Evolutionary conservation across 1,140 invertebrate species (phyloP).

Genomic region (Nylanderia fulva): DNA sequence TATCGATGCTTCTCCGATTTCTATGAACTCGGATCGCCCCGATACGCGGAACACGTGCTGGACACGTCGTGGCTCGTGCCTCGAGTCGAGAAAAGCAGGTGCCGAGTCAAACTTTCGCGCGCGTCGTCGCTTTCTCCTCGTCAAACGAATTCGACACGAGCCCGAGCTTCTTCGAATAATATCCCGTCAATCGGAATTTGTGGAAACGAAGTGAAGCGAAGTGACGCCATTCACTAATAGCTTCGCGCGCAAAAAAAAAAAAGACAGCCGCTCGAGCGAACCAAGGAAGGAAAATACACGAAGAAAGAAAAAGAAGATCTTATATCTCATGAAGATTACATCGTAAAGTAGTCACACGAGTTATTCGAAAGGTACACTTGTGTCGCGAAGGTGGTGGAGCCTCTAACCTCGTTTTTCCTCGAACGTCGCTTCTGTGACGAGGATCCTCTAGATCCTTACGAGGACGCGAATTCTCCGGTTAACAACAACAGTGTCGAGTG

Average conservation of each 20-base stretch:
- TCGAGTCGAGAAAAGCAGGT: conserved; percentile 8
- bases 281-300: not conserved
- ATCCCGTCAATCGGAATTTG: not conserved
- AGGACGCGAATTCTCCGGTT: not conserved
- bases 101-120: conserved; percentile 15
- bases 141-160: not conserved
- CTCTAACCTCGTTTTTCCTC: conserved; percentile 40
- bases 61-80: not conserved
- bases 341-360: conserved; percentile 44
- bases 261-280: too few relatives aligned
- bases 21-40: not conserved
- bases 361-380: conserved; percentile 68
- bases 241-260: too few relatives aligned
- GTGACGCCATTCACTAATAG: not conserved
- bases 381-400: conserved; percentile 53
- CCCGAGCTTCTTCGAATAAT: not conserved
- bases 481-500: conserved; percentile 55
- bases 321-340: conserved; percentile 39
- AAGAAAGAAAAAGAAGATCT: not conserved
- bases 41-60: conserved; percentile 29
- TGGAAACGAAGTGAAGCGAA: not conserved
- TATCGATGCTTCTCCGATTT: not conserved
- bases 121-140: not conserved
- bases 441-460: conserved; percentile 6
- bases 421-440: conserved; percentile 1